phyloP scores from a whole-genome alignment of 2,888 invertebrate genomes.

The Phymatocera aterrima region DNA sequence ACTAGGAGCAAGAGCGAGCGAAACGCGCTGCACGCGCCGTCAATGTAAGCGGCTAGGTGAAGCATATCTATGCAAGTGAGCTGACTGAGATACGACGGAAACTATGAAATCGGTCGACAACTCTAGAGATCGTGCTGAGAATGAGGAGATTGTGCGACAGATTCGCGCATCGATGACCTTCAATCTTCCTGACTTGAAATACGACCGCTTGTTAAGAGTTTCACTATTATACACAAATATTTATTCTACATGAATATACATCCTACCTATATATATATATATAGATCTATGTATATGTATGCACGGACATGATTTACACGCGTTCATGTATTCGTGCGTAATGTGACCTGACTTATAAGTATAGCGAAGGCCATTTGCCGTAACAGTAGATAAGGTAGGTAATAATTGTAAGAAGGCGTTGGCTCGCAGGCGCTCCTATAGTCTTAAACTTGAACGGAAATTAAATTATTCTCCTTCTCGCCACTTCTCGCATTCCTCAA shows the following conservation, averaged over 20 bases:
- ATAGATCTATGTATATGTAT: background rate
- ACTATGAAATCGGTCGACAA: slow-evolving; percentile 1
- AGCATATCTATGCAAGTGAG: background rate
- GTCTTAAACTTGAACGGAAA: slow-evolving; percentile 20
- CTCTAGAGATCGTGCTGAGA: background rate
- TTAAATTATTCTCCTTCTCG: slow-evolving; percentile 24
- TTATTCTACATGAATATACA: too few relatives aligned
- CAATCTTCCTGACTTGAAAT: background rate
- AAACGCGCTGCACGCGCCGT: background rate
- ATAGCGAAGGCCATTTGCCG: background rate
- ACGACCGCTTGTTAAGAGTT: background rate
- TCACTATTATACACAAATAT: background rate
- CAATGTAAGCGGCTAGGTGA: background rate
- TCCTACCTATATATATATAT: too few relatives aligned
- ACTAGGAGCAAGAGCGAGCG: too few relatives aligned
- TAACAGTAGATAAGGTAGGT: background rate
- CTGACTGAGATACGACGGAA: background rate
- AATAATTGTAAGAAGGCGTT: background rate
- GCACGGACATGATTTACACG: too few relatives aligned
- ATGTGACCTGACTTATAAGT: background rate
- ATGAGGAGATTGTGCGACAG: slow-evolving; percentile 14
- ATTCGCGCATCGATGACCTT: slow-evolving; percentile 13
- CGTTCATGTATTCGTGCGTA: too few relatives aligned
- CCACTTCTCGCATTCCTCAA: slow-evolving; percentile 24
- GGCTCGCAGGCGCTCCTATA: slow-evolving; percentile 13